phyloP scores from a whole-genome alignment of 2,888 invertebrate genomes.

The Beris chalybata region DNA sequence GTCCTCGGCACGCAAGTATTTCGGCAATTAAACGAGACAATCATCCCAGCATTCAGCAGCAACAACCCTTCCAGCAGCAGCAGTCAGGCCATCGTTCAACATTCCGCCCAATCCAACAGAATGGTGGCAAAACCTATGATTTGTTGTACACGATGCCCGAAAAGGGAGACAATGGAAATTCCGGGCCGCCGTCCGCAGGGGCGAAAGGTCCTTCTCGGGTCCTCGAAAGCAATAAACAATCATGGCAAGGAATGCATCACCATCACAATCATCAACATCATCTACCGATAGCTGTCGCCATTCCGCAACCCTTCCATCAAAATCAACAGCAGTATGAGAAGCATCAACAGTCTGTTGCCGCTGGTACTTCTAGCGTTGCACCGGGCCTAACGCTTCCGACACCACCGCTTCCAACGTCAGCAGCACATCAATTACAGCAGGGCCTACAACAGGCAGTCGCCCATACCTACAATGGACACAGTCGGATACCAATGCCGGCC shows the following conservation, averaged over 20 bases:
- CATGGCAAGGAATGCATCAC: slow-evolving; percentile 33
- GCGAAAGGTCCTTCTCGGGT: slow-evolving; percentile 5
- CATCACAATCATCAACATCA: slow-evolving; percentile 36
- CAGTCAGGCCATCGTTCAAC: slow-evolving; percentile 30
- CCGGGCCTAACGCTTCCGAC: neutral
- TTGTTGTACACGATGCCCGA: slow-evolving; percentile 20
- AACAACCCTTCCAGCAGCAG: slow-evolving; percentile 37
- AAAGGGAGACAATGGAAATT: slow-evolving; percentile 34
- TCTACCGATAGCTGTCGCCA: slow-evolving; percentile 45
- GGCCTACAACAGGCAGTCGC: slow-evolving; percentile 24
- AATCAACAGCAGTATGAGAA: slow-evolving; percentile 19
- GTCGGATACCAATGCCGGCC: slow-evolving; percentile 33
- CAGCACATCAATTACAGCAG: slow-evolving; percentile 29
- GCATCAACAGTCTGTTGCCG: slow-evolving; percentile 28
- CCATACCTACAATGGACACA: neutral
- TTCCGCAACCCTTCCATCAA: slow-evolving; percentile 41
- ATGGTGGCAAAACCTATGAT: slow-evolving; percentile 6
- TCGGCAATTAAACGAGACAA: slow-evolving; percentile 47
- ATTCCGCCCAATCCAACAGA: slow-evolving; percentile 29
- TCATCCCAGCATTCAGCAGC: slow-evolving; percentile 41
- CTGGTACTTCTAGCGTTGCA: slow-evolving; percentile 10
- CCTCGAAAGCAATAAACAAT: slow-evolving; percentile 11
- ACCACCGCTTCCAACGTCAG: slow-evolving; percentile 8
- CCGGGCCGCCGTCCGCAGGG: neutral
- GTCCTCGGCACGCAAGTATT: slow-evolving; percentile 47